These are phyloP conservation scores for Ophion obscuratus DNA, from an alignment of 2,888 invertebrate genomes.

Conservation along the genomic window DNA sequence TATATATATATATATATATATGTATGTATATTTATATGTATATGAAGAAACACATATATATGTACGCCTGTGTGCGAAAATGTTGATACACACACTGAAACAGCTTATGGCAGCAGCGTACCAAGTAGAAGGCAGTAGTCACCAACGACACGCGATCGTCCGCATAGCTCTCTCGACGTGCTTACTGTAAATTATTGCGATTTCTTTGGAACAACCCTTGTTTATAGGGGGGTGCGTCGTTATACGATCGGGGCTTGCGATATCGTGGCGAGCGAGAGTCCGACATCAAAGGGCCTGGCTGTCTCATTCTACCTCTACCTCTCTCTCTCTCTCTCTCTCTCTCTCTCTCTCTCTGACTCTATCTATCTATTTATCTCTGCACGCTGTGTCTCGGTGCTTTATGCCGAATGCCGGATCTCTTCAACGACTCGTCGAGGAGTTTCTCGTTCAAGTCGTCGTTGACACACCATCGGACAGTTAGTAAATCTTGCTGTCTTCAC, in stretches of 20 bases:
- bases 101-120: conserved; percentile 48
- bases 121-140: conserved; percentile 69
- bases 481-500: conserved; percentile 45
- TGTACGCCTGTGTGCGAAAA: conserved; percentile 25
- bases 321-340: conserved; percentile 50
- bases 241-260: conserved; percentile 77
- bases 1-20: conserved; percentile 25
- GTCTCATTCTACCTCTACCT: conserved; percentile 50
- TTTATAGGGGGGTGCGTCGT: conserved; percentile 80
- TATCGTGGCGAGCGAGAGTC: conserved; percentile 69
- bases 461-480: conserved; percentile 32
- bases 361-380: conserved; percentile 53
- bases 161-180: conserved; percentile 74
- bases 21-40: not conserved
- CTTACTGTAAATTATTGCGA: conserved; percentile 81
- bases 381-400: conserved; percentile 44
- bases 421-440: conserved; percentile 57
- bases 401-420: conserved; percentile 60
- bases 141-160: conserved; percentile 80
- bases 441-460: conserved; percentile 40
- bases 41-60: conserved; percentile 17
- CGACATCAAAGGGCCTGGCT: conserved; percentile 80
- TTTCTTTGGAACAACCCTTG: conserved; percentile 82
- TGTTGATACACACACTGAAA: conserved; percentile 55
- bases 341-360: not conserved